Base-by-base conservation (phyloP, 2,888 invertebrate species). In the Pseudococcus jackbeardsleyi region DNA sequence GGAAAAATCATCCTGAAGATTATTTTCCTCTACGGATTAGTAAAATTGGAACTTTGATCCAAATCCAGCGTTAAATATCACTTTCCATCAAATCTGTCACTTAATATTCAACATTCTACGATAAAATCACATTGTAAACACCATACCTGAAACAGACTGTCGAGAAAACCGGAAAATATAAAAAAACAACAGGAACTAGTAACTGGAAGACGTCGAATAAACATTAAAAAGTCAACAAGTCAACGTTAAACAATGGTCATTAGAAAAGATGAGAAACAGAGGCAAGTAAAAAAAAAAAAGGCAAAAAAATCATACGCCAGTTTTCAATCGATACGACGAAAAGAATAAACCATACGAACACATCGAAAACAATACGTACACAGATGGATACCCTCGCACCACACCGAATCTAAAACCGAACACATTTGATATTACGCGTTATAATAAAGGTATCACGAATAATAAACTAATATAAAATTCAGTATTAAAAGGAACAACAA, bases 161-260 rank as follows among this genome's bases (percentile, higher is more conserved):
- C 33, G 4, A 72, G 3, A 33, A 72, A 72, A 33, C 33, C 33
- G 33, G 5, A 17, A 5, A 64, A 9, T 64, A 59, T 72, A 82
- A 6, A 77, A 79, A 82, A 82, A 82, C 19, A 33, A 5, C 42
- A 82, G 79, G 79, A 82, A 82, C 79, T 82, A 19, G 19, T 7
- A 42, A 26, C 26, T 46, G 79, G 79, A 82, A 82, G 79, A 82
- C 79, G 19, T 3, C 79, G 79, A 82, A 82, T 46, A 46, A 46
- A 19, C 79, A 82, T 46, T 46, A 46, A 42, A 33, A 82, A 82
- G 79, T 82, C 79, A 82, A 82, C 79, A 82, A 82, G 79, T 82
- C 79, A 82, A 46, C 79, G 46, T 72, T 72, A 39, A 72, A 72
- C 72, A 72, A 72, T 17, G 72, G 33, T 72, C 33, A 82, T 82